Evolutionary conservation across 1,140 invertebrate species (phyloP).

Genomic region (Penaeus japonicus): DNA sequence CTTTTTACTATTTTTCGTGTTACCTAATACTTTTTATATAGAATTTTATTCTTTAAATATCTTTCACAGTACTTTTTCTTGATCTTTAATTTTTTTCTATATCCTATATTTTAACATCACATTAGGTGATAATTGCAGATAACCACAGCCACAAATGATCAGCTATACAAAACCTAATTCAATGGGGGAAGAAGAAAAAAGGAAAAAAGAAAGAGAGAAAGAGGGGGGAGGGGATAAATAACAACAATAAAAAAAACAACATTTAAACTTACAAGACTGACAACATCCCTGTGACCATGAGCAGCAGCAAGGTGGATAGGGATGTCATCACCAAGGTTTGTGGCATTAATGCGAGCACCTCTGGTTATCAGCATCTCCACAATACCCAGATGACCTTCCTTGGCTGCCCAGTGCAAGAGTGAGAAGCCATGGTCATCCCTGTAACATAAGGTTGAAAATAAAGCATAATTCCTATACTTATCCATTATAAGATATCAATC

Average conservation of each 20-base stretch:
- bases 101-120: too few relatives aligned
- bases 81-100: too few relatives aligned
- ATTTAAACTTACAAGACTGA: slow-evolving; percentile 76
- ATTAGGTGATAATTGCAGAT: too few relatives aligned
- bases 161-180: too few relatives aligned
- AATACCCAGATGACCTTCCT: slow-evolving; percentile 93
- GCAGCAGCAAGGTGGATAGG: slow-evolving; percentile 95
- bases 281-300: slow-evolving; percentile 94
- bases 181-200: too few relatives aligned
- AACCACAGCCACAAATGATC: too few relatives aligned
- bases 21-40: too few relatives aligned
- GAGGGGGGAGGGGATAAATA: too few relatives aligned
- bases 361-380: slow-evolving; percentile 92
- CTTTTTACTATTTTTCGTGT: too few relatives aligned
- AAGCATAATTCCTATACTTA: neutral
- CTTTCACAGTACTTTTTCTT: too few relatives aligned
- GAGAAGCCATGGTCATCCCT: slow-evolving; percentile 99
- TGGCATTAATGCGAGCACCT: slow-evolving; percentile 94
- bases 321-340: slow-evolving; percentile 99
- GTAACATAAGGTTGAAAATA: slow-evolving; percentile 60
- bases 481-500: neutral
- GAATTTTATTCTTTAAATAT: too few relatives aligned
- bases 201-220: too few relatives aligned
- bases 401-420: slow-evolving; percentile 96
- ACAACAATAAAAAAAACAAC: neutral